Base-by-base conservation (phyloP, 2,113 vertebrate species). In the Delphinus delphis region DNA sequence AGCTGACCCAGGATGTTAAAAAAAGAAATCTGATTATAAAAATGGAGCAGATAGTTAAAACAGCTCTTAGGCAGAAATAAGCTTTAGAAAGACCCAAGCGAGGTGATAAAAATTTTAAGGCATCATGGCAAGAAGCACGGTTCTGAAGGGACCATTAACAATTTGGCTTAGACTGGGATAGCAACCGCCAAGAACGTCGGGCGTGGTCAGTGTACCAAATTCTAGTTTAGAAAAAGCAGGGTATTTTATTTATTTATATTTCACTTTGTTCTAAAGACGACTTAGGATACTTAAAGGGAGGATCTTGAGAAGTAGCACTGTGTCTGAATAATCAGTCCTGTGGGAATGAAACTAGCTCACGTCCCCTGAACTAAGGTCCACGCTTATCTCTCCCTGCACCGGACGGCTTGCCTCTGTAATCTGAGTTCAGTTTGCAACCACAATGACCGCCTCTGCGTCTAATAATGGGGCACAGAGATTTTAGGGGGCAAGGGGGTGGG, bases 1-100 rank as follows among this genome's bases (percentile, higher is more conserved):
- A 96, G 83, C 89, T 97, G 88, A 97, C 90, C 97, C 76, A 88
- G 93, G 91, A 84, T 95, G 86, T 93, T 97, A 95, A 97, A 97
- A 96, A 96, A 96, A 77, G 80, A 90, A 97, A 95, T 93, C 96
- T 95, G 88, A 88, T 80, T 80, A 90, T 81, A 90, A 95, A 97
- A 97, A 95, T 94, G 93, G 93, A 97, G 85, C 94, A 85, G 92
- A 93, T 65, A 97, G 90, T 97, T 97, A 93, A 94, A 95, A 95
- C 97, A 89, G 91, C 62, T 88, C 76, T 63, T 88, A 58, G 81
- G 77, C 67, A 93, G 68, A 96, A 83, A 85, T 71, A 94, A 94
- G 88, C 93, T 93, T 95, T 88, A 91, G 70, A 87, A 90, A 93
- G 67, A 53, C 67, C 88, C 63, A 81, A 85, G 77, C 50, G 58